phyloP scores from a whole-genome alignment of 2,888 invertebrate genomes.

The Campoletis raptor region DNA sequence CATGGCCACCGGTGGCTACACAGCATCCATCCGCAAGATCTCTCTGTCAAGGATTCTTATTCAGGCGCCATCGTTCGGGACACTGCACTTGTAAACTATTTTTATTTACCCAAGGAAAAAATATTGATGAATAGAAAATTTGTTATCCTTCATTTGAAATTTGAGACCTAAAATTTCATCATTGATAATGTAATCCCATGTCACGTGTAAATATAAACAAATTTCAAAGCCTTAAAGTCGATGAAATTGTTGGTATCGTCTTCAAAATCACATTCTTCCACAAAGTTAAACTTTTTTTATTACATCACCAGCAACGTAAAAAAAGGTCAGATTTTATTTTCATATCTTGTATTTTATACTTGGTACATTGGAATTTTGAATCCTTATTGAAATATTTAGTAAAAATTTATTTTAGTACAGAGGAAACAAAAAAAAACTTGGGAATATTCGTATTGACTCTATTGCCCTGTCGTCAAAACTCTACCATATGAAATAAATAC shows the following conservation, averaged over 20 bases:
- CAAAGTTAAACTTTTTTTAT: neutral
- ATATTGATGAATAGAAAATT: neutral
- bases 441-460: neutral
- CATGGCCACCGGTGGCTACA: constrained; percentile 46
- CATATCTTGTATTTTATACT: neutral
- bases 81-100: constrained; percentile 18
- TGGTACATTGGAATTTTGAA: neutral
- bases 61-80: constrained; percentile 76
- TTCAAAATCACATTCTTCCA: neutral
- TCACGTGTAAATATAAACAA: neutral
- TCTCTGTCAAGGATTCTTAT: constrained; percentile 77
- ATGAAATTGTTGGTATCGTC: neutral
- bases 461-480: constrained; percentile 11
- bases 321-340: neutral
- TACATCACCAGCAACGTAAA: neutral
- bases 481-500: neutral
- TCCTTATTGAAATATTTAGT: neutral
- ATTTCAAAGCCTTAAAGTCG: neutral
- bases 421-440: neutral
- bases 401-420: neutral
- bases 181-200: neutral
- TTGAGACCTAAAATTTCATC: neutral
- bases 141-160: neutral
- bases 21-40: constrained; percentile 58
- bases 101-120: neutral